Percentiles rank a stretch among this genome's conserved stretches.
These are phyloP conservation scores for Poecilus cupreus DNA, from an alignment of 2,888 invertebrate species.

Conservation along the genomic window DNA sequence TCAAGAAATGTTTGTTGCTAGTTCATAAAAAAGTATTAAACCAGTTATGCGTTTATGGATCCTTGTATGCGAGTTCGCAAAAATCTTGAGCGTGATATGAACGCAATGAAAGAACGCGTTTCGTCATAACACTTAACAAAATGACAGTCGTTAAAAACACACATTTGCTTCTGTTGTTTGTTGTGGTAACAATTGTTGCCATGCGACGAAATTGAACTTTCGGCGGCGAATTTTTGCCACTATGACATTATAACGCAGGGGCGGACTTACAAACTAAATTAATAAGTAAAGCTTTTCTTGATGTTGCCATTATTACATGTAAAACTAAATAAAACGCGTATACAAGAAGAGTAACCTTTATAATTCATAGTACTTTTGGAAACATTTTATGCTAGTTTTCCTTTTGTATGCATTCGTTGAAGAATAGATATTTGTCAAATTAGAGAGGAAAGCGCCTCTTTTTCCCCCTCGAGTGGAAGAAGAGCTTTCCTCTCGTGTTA, in stretches of 20 bases:
- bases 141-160: slow-evolving; percentile 49
- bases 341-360: no score
- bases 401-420: no score
- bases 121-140: slow-evolving; percentile 49
- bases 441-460: no score
- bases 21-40: slow-evolving; percentile 16
- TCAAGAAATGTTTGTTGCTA: neutral
- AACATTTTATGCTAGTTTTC: no score
- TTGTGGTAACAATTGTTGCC: slow-evolving; percentile 29
- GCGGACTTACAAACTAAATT: neutral
- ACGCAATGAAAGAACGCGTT: slow-evolving; percentile 44
- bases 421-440: no score
- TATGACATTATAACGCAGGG: neutral
- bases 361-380: no score
- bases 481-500: no score
- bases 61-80: slow-evolving; percentile 15
- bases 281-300: no score
- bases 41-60: slow-evolving; percentile 24
- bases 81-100: slow-evolving; percentile 36
- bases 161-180: slow-evolving; percentile 38
- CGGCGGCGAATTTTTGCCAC: slow-evolving; percentile 12
- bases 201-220: slow-evolving; percentile 16
- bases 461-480: no score
- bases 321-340: no score
- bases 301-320: no score